Evolutionary conservation across 2,797 vertebrate genomes (phyloP), one percentile per base, ranked within the genome.

Genomic region (Benthosema pterotum): DNA sequence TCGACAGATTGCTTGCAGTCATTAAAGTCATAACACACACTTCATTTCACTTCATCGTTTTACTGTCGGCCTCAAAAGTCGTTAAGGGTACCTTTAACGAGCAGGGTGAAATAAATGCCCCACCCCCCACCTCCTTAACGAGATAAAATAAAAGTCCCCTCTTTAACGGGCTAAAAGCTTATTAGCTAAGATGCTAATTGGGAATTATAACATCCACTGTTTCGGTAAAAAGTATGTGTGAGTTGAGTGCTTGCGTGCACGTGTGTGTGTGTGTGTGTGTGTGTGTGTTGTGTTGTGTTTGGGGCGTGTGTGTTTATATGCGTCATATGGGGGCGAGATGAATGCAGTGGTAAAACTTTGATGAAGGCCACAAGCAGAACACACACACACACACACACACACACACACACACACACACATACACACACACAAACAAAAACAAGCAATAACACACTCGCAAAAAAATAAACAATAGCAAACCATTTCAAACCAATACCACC

Each of bases 141-240:
- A 72, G 56, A 66, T 62, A 6, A 74, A 80, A 67, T 72, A 71
- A 83, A 78, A 60, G 56, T 52, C 56, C 59, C 67, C 43, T 42
- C 42, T 70, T 75, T 75, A 72, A 74, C 47, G 3, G 67, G 46
- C 69, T 32, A 12, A 80, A 71, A 70, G 64, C 68, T 62, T 81
- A 78, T 85, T 86, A 88, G 82, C 62, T 57, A 60, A 52, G 60
- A 84, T 80, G 80, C 77, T 85, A 75, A 83, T 85, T 80, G 72
- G 67, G 56, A 79, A 80, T 75, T 65, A 59, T 57, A 69, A 69
- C 60, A 48, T 72, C 74, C 65, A 63, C 59, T 54, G 72, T 18
- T 69, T 69, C 22, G 51, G 72, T 65, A 58, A 78, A 72, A 75
- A 11, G 45, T 72, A 32, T 5, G 17, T 50, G 48, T 11, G 16